phyloP scores from a whole-genome alignment of 2,797 vertebrate genomes.

The Rhabdomys pumilio region DNA sequence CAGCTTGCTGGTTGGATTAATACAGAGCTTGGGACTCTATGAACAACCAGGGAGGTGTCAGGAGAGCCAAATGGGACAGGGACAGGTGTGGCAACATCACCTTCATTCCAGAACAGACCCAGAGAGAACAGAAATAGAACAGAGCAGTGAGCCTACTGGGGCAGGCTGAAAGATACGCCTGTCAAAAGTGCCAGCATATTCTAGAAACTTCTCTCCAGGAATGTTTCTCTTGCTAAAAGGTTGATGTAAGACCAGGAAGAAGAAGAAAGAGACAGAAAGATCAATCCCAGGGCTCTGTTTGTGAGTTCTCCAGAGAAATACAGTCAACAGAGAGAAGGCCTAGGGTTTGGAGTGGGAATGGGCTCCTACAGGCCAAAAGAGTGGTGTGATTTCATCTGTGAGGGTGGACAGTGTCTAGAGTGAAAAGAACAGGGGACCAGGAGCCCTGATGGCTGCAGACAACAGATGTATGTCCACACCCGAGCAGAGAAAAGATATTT shows the following conservation, averaged over 20 bases:
- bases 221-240: background rate
- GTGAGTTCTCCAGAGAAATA: background rate
- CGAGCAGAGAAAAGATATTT: background rate
- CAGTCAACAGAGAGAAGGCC: background rate
- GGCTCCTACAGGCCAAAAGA: background rate
- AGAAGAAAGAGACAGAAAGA: background rate
- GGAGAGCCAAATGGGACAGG: background rate
- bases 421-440: background rate
- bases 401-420: background rate
- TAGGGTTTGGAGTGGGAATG: background rate
- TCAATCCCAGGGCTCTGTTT: background rate
- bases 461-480: background rate
- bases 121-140: background rate
- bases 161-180: background rate
- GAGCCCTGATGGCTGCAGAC: background rate
- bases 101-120: fast-evolving
- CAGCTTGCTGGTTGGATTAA: too few species aligned
- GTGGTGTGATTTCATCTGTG: background rate
- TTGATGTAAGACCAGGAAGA: background rate
- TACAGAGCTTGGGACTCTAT: background rate
- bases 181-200: fast-evolving
- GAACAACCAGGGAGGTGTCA: fast-evolving
- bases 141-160: background rate
- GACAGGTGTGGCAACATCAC: background rate
- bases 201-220: background rate